phyloP scores from a whole-genome alignment of 2,888 invertebrate species.

The Volucella inanis region DNA sequence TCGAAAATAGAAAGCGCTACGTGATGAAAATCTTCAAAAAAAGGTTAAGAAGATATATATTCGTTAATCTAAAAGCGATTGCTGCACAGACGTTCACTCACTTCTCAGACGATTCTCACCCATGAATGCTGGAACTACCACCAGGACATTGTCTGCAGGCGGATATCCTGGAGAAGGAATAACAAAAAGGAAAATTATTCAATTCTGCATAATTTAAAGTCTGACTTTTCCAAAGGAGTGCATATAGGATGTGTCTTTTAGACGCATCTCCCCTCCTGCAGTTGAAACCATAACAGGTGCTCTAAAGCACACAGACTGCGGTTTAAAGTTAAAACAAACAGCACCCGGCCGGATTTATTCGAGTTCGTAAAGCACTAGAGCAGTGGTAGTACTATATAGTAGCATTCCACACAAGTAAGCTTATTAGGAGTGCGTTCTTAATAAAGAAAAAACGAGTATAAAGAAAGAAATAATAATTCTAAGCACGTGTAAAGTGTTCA shows the following conservation, averaged over 20 bases:
- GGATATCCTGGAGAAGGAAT: slow-evolving; percentile 2
- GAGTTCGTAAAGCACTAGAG: neutral
- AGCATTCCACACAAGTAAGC: slow-evolving; percentile 13
- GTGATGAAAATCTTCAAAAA: slow-evolving; percentile 59
- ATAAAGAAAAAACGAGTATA: neutral
- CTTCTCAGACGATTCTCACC: slow-evolving; percentile 35
- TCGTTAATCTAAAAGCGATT: slow-evolving; percentile 60
- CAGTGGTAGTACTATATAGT: too few relatives aligned
- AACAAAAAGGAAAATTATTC: slow-evolving; percentile 43
- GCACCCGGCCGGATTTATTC: slow-evolving; percentile 3
- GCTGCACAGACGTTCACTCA: slow-evolving; percentile 50
- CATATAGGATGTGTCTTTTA: slow-evolving; percentile 12
- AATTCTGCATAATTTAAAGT: slow-evolving; percentile 57
- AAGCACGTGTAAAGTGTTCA: slow-evolving; percentile 72
- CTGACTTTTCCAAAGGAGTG: slow-evolving; percentile 32
- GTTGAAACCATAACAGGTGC: slow-evolving; percentile 39
- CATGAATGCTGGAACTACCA: neutral
- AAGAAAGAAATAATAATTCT: neutral
- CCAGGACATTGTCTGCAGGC: slow-evolving; percentile 23
- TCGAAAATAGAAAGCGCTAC: slow-evolving; percentile 66
- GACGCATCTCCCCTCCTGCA: neutral
- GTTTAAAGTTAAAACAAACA: slow-evolving; percentile 39
- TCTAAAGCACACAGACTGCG: slow-evolving; percentile 40
- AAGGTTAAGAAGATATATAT: slow-evolving; percentile 3
- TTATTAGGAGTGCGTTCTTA: slow-evolving; percentile 32